Base-by-base conservation (phyloP, 2,888 invertebrate species). In the Syrista parreyssii region DNA sequence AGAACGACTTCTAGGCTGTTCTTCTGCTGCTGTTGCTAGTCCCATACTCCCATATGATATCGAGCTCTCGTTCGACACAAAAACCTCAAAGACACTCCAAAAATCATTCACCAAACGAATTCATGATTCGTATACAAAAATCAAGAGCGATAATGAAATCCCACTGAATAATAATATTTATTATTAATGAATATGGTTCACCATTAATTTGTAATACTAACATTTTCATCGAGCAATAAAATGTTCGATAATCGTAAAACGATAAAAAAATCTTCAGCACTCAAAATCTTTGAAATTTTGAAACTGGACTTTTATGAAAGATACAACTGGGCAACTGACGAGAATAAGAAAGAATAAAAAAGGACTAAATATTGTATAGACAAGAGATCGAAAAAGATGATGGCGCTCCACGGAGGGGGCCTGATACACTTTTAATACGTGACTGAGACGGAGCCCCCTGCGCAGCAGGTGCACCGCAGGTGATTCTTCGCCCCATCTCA, bases 391-490 rank as follows among this genome's bases (percentile, higher is more conserved):
- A 55, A 55, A 55, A 55, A 55, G 55, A 32, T 32, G 15, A 71
- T 71, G 31, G 32, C 71, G 71, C 30, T 32, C 33, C 71, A 33
- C 30, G 30, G 71, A 71, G 33, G 32, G 80, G 78, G 83, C 79
- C 85, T 85, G 87, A 87, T 86, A 87, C 84, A 85, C 86, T 87
- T 87, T 87, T 86, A 86, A 87, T 87, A 84, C 85, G 84, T 82
- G 84, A 85, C 40, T 83, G 84, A 55, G 55, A 83, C 84, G 84
- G 85, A 90, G 90, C 90, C 91, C 91, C 91, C 91, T 91, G 91
- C 90, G 86, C 90, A 90, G 91, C 91, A 91, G 91, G 91, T 91
- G 91, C 89, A 89, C 88, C 85, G 91, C 91, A 91, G 91, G 91
- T 91, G 90, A 90, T 87, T 91, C 88, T 86, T 80, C 81, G 82